Evolutionary conservation across 2,888 invertebrate species (phyloP).

Genomic region (Ceramica pisi): DNA sequence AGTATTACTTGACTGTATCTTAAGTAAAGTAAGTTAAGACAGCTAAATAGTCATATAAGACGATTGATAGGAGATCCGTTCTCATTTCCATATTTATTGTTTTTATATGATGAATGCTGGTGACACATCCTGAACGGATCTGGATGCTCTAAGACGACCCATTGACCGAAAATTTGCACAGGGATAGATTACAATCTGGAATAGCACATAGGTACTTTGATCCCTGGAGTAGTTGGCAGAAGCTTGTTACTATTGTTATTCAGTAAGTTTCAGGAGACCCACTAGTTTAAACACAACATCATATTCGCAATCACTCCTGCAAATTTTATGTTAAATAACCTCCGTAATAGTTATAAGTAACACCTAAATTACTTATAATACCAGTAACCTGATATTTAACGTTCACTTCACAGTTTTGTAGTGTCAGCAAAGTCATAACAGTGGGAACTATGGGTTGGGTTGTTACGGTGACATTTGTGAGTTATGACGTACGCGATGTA

Average conservation of each 20-base stretch:
- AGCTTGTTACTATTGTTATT: neutral
- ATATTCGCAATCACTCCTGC: no score
- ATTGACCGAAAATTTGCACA: no score
- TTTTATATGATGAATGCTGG: no score
- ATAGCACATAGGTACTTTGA: no score
- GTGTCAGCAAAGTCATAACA: constrained; percentile 22
- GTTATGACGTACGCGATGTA: neutral
- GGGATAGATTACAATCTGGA: no score
- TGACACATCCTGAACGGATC: no score
- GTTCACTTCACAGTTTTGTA: constrained; percentile 24
- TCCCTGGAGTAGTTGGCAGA: no score
- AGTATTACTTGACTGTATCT: neutral
- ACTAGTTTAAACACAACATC: neutral
- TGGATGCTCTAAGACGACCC: no score
- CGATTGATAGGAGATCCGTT: neutral
- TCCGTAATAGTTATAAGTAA: neutral
- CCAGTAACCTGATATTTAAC: neutral
- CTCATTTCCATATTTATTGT: no score
- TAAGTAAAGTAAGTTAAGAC: neutral
- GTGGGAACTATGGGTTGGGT: constrained; percentile 13
- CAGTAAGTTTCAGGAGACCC: neutral
- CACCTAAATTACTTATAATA: constrained; percentile 8
- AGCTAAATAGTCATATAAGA: neutral
- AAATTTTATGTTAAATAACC: neutral
- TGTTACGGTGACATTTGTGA: constrained; percentile 8